Evolutionary conservation across 2,797 vertebrate genomes (phyloP).

Genomic region (Ara ararauna): DNA sequence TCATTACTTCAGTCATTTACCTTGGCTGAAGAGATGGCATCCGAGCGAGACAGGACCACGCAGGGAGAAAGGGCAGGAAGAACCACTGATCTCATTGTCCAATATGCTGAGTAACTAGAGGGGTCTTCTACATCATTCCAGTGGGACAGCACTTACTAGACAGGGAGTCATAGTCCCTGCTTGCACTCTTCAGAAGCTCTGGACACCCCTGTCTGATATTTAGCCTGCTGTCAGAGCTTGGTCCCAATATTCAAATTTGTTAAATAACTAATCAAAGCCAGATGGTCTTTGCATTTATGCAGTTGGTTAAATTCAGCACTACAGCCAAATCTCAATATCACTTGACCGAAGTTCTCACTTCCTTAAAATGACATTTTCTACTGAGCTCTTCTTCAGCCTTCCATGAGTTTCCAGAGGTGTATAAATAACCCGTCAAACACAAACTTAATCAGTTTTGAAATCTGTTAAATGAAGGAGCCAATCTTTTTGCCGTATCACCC

Average conservation of each 20-base stretch:
- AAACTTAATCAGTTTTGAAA: conserved; percentile 19
- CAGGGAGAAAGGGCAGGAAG: not conserved
- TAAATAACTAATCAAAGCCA: not conserved
- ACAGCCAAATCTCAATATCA: not conserved
- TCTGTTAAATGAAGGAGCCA: not conserved
- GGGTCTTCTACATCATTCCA: not conserved
- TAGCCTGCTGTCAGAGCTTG: not conserved
- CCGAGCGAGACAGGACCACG: not conserved
- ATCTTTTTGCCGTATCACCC: not conserved
- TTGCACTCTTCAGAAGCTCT: not conserved
- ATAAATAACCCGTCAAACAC: conserved; percentile 13
- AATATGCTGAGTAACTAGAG: not conserved
- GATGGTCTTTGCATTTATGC: not conserved
- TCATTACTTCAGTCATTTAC: not conserved
- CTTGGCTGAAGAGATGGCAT: not conserved
- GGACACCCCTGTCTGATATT: not conserved
- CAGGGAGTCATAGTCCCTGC: not conserved
- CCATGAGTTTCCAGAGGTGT: not conserved
- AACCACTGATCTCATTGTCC: not conserved
- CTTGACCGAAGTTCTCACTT: not conserved
- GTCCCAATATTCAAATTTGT: not conserved
- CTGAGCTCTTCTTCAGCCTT: not conserved
- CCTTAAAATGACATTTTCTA: not conserved
- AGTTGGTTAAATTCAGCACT: not conserved
- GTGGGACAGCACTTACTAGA: not conserved